A percentile compares a stretch with the other conserved stretches of the same genome.
Conservation (phyloP, 1,140 invertebrate species). For the Dreissena polymorpha region DNA sequence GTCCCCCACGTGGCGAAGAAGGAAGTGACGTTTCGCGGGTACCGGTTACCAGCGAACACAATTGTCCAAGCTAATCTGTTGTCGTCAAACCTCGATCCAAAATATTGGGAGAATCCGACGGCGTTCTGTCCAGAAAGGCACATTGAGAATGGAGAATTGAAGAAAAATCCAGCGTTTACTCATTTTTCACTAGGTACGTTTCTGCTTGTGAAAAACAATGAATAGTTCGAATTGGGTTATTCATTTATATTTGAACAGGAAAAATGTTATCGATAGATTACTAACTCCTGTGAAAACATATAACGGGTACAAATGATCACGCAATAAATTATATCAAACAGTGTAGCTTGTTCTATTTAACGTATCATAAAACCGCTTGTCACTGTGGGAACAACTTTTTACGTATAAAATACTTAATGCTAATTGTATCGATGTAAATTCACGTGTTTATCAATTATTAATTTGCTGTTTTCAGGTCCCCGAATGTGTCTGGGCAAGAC, state of each 20-base stretch:
- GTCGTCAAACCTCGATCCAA: constrained; percentile 67
- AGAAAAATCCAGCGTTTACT: constrained; percentile 28
- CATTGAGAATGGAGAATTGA: constrained; percentile 58
- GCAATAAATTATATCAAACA: too few relatives aligned
- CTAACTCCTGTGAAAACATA: background rate
- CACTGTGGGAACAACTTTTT: too few relatives aligned
- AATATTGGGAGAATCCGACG: constrained; percentile 84
- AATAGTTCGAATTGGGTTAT: background rate
- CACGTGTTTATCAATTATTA: too few relatives aligned
- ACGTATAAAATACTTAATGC: too few relatives aligned
- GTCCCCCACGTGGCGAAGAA: constrained; percentile 54
- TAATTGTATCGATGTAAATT: too few relatives aligned
- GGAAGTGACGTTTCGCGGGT: constrained; percentile 68
- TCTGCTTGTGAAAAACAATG: too few relatives aligned
- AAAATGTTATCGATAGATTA: background rate
- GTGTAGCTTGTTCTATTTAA: too few relatives aligned
- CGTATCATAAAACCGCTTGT: too few relatives aligned
- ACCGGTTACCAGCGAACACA: constrained; percentile 70
- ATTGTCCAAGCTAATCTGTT: constrained; percentile 72
- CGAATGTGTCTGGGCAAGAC: constrained; percentile 62
- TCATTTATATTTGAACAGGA: background rate
- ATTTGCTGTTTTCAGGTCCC: constrained; percentile 83
- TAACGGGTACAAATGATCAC: background rate
- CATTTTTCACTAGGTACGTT: constrained; percentile 37
- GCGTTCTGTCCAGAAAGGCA: constrained; percentile 85